Base-by-base conservation (phyloP, 2,797 vertebrate species). In the Alosa sapidissima region DNA sequence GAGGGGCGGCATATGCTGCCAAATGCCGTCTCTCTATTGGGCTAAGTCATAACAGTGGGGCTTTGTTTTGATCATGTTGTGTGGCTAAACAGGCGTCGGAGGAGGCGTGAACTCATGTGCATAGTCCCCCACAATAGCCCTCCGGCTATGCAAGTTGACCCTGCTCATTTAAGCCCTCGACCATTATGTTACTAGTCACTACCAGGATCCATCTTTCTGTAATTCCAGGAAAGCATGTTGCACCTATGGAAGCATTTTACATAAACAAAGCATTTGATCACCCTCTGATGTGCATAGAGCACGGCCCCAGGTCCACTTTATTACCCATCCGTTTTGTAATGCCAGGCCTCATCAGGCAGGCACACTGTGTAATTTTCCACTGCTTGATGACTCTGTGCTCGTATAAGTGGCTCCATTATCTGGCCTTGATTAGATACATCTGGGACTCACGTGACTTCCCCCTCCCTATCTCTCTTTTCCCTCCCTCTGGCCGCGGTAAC, bases 381-480 rank as follows among this genome's bases (percentile, higher is more conserved):
- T 5, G 19, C 36, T 78, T 45, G 45, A 78, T 78, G 72, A 47
- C 41, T 45, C 1, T 78, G 41, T 14, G 6, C 36, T 47, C 11
- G 8, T 78, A 19, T 0, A 78, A 78, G 72, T 78, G 72, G 16
- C 41, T 78, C 72, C 72, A 47, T 78, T 78, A 78, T 45, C 72
- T 19, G 72, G 13, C 72, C 72, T 19, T 78, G 36, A 78, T 78
- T 78, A 78, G 14, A 47, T 78, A 47, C 72, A 21, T 8, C 72
- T 21, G 41, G 45, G 72, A 47, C 72, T 47, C 41, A 41, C 41
- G 2, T 21, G 72, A 47, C 72, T 47, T 78, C 19, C 5, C 72
- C 4, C 58, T 62, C 60, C 1, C 60, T 62, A 5, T 1, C 60
- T 62, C 49, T 51, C 49, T 51, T 3, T 55, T 13, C 14, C 54